These are phyloP conservation scores for Ischnus inquisitorius DNA, from an alignment of 2,888 invertebrate species.

Conservation along the genomic window DNA sequence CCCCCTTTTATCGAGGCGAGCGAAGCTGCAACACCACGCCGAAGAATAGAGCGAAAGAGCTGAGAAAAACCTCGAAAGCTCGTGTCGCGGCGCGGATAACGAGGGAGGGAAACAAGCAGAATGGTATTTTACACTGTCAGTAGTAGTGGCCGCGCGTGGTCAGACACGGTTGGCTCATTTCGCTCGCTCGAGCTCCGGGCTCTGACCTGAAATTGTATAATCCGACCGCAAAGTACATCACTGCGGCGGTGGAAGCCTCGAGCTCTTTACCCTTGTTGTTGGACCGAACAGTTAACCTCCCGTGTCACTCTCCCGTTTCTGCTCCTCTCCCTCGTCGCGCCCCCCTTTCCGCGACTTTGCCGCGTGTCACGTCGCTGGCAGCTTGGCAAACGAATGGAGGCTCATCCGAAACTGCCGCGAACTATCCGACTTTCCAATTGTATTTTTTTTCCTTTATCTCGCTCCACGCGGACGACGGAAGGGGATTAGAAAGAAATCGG, in stretches of 20 bases:
- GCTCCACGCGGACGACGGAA: neutral
- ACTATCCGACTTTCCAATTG: neutral
- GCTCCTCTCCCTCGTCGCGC: neutral
- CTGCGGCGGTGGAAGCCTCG: constrained; percentile 31
- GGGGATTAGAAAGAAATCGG: neutral
- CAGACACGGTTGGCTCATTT: constrained; percentile 42
- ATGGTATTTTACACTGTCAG: constrained; percentile 29
- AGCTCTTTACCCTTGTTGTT: constrained; percentile 62
- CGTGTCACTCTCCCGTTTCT: constrained; percentile 18
- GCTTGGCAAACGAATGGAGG: constrained; percentile 13
- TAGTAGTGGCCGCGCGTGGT: constrained; percentile 48
- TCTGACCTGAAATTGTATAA: constrained; percentile 50
- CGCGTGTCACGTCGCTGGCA: neutral
- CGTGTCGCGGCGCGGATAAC: neutral
- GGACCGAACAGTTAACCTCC: constrained; percentile 43
- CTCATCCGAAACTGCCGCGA: neutral
- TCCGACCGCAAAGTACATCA: constrained; percentile 33
- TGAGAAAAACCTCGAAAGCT: constrained; percentile 28
- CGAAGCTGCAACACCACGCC: neutral
- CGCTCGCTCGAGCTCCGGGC: constrained; percentile 9
- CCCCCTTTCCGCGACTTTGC: neutral
- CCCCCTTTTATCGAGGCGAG: constrained; percentile 4
- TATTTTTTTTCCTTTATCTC: neutral
- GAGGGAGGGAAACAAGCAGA: neutral
- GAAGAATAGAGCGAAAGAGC: neutral